A percentile compares a stretch with the other conserved stretches of the same genome.
phyloP scores from a whole-genome alignment of 2,888 invertebrate species.

The Tethea ocularis region DNA sequence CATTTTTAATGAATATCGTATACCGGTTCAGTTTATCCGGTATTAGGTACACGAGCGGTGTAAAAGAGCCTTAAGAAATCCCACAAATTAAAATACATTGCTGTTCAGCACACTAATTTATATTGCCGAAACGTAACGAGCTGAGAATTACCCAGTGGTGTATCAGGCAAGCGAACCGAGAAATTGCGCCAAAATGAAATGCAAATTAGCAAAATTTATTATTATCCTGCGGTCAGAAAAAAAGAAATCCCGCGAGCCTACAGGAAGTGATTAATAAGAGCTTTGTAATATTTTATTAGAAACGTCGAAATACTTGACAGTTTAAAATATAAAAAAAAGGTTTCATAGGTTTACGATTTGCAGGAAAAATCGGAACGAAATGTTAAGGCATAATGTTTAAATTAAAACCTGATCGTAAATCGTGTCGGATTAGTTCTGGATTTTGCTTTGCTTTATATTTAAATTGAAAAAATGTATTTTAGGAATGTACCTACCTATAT shows the following conservation, averaged over 20 bases:
- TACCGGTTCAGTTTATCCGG: not conserved
- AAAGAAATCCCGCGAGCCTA: slow-evolving; percentile 51
- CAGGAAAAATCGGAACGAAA: not conserved
- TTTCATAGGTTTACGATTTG: not conserved
- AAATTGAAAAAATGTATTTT: slow-evolving; percentile 3
- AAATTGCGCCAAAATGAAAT: slow-evolving; percentile 71
- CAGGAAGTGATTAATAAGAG: slow-evolving; percentile 71
- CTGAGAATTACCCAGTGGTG: slow-evolving; percentile 50
- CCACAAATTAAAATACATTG: slow-evolving; percentile 10
- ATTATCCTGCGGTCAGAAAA: slow-evolving; percentile 70
- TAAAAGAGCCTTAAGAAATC: slow-evolving; percentile 3
- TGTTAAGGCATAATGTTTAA: not conserved
- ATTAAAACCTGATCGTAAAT: slow-evolving; percentile 3
- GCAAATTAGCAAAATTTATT: slow-evolving; percentile 79
- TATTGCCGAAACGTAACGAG: slow-evolving; percentile 25
- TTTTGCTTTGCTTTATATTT: slow-evolving; percentile 7
- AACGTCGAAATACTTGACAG: slow-evolving; percentile 34
- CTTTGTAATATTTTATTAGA: slow-evolving; percentile 42
- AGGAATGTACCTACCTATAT: too few species aligned
- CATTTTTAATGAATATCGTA: not conserved
- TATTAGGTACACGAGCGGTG: not conserved
- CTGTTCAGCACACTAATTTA: slow-evolving; percentile 7
- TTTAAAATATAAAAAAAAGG: slow-evolving; percentile 12
- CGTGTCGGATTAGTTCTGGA: slow-evolving; percentile 2
- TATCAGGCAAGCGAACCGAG: slow-evolving; percentile 49